A percentile compares a stretch with the other conserved stretches of the same genome.
These are phyloP conservation scores for Astur gentilis DNA, from an alignment of 2,113 vertebrate species.

Conservation along the genomic window DNA sequence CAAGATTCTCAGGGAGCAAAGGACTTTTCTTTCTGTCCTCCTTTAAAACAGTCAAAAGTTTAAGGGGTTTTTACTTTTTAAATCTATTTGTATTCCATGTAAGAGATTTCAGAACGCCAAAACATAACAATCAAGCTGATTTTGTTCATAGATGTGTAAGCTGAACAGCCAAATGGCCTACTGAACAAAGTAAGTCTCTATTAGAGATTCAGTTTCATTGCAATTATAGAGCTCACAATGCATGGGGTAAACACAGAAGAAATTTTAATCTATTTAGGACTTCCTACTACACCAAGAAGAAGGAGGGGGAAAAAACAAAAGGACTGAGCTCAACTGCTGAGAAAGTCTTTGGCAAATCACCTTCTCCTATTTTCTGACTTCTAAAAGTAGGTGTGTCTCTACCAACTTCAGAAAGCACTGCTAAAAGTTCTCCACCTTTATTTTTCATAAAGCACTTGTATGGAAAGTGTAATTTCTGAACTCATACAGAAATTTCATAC, in stretches of 20 bases:
- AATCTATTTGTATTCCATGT: neutral
- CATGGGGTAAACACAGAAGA: neutral
- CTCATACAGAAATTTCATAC: neutral
- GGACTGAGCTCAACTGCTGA: neutral
- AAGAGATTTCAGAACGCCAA: neutral
- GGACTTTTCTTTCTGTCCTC: neutral
- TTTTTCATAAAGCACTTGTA: neutral
- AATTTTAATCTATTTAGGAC: neutral
- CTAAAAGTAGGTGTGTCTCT: neutral
- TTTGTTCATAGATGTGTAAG: neutral
- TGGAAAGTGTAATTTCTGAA: neutral
- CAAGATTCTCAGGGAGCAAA: neutral
- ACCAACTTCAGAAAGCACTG: neutral
- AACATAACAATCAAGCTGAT: neutral
- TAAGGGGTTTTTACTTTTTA: neutral
- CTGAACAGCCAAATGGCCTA: neutral
- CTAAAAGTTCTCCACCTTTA: neutral
- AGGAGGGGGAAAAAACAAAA: too few species aligned
- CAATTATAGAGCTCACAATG: neutral
- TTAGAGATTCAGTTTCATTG: neutral
- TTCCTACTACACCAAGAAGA: neutral
- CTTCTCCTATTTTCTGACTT: neutral
- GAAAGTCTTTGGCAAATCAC: neutral
- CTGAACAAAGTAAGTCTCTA: neutral
- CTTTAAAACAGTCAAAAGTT: neutral